Evolutionary conservation across 2,113 vertebrate species (phyloP).

Genomic region (Galbula dea): DNA sequence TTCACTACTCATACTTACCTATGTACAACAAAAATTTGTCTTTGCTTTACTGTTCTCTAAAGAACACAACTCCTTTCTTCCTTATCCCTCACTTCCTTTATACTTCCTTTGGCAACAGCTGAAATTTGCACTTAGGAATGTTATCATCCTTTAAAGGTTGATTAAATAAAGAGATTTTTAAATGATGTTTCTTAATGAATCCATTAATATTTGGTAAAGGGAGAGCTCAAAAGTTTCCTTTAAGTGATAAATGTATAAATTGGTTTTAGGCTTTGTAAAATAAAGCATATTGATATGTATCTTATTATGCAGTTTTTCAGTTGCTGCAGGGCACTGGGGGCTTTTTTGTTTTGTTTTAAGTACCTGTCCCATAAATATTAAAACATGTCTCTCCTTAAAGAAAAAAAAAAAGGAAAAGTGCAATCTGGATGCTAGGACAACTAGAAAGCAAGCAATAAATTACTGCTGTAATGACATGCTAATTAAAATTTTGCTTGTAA

Average conservation of each 20-base stretch:
- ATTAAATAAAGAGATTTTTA: not conserved
- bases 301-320: not conserved
- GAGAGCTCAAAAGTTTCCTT: not conserved
- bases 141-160: not conserved
- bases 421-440: conserved; percentile 79
- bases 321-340: not conserved
- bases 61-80: not conserved
- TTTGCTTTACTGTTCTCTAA: not conserved
- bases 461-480: conserved; percentile 90
- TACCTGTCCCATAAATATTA: conserved; percentile 58
- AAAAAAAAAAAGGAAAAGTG: conserved; percentile 41
- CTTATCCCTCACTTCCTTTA: not conserved
- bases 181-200: not conserved
- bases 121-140: not conserved
- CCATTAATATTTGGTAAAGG: not conserved
- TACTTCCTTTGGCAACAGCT: not conserved
- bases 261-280: not conserved
- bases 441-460: conserved; percentile 88
- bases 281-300: not conserved
- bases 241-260: not conserved
- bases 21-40: not conserved
- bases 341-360: conserved; percentile 11
- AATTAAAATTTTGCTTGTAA: conserved; percentile 99
- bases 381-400: not conserved
- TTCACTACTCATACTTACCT: not conserved